Evolutionary conservation across 2,888 invertebrate genomes (phyloP), one percentile per base, ranked within the genome.

Genomic region (Cataglyphis altisquamis): DNA sequence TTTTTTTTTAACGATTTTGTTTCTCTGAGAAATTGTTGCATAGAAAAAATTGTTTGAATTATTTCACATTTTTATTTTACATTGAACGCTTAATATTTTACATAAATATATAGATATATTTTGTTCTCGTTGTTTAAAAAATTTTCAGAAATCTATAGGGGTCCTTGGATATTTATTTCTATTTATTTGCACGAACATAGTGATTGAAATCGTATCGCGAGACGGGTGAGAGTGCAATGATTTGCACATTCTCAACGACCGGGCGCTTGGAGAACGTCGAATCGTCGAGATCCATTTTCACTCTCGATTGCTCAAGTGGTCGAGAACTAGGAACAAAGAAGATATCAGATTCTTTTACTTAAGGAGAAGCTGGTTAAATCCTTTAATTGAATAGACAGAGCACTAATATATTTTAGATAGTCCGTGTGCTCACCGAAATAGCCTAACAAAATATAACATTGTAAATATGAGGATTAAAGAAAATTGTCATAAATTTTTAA

Each of bases 221-320:
- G 41, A 6, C 57, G 78, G 78, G 72, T 72, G 78, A 78, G 73
- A 78, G 78, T 45, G 78, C 70, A 60, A 57, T 32, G 78, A 78
- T 70, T 70, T 55, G 77, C 72, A n/a, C 70, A 55, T 68, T 77
- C 70, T 70, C 77, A 77, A 77, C 77, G n/a, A 39, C 55, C 52
- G 68, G 52, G 39, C 52, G 67, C 75, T 32, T 25, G 39, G 70
- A 70, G 75, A 68, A 68, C 29, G 77, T 70, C 77, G 77, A 78
- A 57, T 62, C 18, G 18, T 21, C 29, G 48, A 41, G 75, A 75
- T 78, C 32, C 57, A 72, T 78, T 78, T 78, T 41, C 72, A 78
- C 72, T 70, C 55, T 78, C 72, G 72, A 18, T 78, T 78, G 21
- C 78, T 32, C 21, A 57, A 78, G 57, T 41, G 55, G 25, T 78